phyloP scores from a whole-genome alignment of 1,140 invertebrate genomes.

The Papilio machaon region DNA sequence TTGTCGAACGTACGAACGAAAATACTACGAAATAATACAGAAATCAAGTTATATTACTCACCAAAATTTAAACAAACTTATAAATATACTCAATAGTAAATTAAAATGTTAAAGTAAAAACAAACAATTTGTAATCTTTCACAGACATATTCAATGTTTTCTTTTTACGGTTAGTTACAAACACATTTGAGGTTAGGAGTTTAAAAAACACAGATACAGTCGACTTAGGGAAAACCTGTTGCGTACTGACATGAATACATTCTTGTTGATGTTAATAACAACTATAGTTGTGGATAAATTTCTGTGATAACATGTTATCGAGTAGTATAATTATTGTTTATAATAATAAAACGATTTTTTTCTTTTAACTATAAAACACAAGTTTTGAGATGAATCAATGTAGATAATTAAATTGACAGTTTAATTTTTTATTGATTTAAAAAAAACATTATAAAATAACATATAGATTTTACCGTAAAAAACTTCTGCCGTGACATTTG shows the following conservation, averaged over 20 bases:
- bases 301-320: too few species aligned
- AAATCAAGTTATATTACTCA: not conserved
- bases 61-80: not conserved
- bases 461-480: too few species aligned
- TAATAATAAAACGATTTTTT: too few species aligned
- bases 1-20: too few species aligned
- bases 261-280: not conserved
- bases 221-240: not conserved
- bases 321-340: too few species aligned
- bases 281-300: not conserved
- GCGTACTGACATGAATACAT: not conserved
- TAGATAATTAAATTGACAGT: too few species aligned
- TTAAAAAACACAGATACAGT: not conserved
- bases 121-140: not conserved
- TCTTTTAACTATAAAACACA: too few species aligned
- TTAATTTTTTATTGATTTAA: too few species aligned
- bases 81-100: not conserved
- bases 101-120: not conserved
- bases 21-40: too few species aligned
- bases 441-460: too few species aligned
- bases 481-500: too few species aligned
- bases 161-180: not conserved
- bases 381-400: too few species aligned
- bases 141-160: not conserved
- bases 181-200: not conserved